Evolutionary conservation across 2,113 vertebrate species (phyloP).

Genomic region (Megalops atlanticus): DNA sequence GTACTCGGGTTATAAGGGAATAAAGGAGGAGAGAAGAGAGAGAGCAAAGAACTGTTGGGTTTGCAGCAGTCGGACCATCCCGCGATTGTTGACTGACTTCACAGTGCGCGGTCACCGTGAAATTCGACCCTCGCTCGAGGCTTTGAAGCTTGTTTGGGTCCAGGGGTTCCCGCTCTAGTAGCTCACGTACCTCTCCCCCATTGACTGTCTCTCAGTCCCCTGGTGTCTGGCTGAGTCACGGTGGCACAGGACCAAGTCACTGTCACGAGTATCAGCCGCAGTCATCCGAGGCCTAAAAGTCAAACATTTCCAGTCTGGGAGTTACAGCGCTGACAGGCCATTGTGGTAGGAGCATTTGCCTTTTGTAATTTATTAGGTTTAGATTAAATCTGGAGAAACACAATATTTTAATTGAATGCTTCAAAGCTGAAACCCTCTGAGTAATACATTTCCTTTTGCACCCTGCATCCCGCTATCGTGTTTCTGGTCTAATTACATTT

Average conservation of each 20-base stretch:
- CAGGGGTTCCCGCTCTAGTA: constrained; percentile 22
- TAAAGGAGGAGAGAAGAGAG: not conserved
- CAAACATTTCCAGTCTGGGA: constrained; percentile 29
- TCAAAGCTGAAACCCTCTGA: constrained; percentile 87
- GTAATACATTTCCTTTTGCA: constrained; percentile 94
- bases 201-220: not conserved
- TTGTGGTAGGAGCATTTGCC: constrained; percentile 79
- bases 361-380: constrained; percentile 94
- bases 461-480: constrained; percentile 83
- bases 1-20: constrained; percentile 12
- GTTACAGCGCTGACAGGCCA: constrained; percentile 66
- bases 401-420: constrained; percentile 99
- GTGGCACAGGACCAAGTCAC: constrained; percentile 40
- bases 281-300: constrained; percentile 10
- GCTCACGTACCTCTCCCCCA: not conserved
- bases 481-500: constrained; percentile 98
- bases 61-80: constrained; percentile 28
- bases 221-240: constrained; percentile 15
- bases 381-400: constrained; percentile 96
- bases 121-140: constrained; percentile 28
- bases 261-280: constrained; percentile 10
- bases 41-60: constrained; percentile 17
- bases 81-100: constrained; percentile 8
- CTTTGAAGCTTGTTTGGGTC: constrained; percentile 30
- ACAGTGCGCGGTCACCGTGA: constrained; percentile 30